Conservation (phyloP, 2,113 vertebrate species). For the Apaloderma vittatum region DNA sequence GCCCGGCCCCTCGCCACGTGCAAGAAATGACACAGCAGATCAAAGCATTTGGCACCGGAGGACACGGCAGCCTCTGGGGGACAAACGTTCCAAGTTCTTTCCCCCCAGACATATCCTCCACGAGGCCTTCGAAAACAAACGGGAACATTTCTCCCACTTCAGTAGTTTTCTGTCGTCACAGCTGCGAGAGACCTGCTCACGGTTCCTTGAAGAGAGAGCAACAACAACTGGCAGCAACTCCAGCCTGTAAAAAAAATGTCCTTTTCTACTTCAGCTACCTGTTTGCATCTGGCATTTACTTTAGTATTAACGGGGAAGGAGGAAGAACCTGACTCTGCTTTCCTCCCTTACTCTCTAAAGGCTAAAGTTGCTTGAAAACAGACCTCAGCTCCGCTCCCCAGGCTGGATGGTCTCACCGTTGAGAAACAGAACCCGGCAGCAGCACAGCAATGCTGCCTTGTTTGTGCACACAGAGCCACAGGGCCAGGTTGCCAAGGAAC, state of each 20-base stretch:
- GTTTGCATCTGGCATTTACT: no score
- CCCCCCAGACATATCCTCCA: neutral
- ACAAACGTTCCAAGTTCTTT: neutral
- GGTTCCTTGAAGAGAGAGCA: neutral
- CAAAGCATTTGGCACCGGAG: neutral
- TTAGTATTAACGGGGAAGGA: neutral
- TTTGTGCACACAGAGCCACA: neutral
- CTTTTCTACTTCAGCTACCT: neutral
- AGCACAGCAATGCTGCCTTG: neutral
- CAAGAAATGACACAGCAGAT: neutral
- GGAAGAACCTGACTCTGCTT: accelerated
- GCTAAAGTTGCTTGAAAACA: neutral
- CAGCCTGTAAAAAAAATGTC: accelerated
- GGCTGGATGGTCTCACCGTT: neutral
- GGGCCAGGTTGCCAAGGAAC: neutral
- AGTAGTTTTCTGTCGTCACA: neutral
- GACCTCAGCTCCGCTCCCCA: neutral
- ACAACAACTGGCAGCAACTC: neutral
- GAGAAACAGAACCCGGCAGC: neutral
- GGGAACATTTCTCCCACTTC: neutral
- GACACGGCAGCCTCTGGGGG: neutral
- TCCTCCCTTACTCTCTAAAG: neutral
- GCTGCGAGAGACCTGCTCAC: neutral
- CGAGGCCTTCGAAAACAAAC: neutral
- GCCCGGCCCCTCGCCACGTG: neutral